Conservation (phyloP, 1,140 invertebrate genomes). For the Microvelia longipes region DNA sequence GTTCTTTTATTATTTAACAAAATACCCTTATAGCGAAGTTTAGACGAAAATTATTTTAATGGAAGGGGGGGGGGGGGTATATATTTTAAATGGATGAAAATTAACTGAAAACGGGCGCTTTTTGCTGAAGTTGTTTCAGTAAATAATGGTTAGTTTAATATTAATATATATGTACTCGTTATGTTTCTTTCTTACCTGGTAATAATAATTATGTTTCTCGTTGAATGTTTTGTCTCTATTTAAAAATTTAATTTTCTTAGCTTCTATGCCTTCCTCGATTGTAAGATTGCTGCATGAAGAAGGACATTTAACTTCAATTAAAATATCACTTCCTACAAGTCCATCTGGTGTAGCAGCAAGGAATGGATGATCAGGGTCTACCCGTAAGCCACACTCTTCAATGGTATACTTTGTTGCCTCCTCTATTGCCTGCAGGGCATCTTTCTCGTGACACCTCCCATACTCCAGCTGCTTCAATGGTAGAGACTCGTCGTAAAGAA, state of each 20-base stretch:
- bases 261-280: background rate
- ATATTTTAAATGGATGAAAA: no score
- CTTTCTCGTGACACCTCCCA: background rate
- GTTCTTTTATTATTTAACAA: no score
- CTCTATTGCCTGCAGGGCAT: background rate
- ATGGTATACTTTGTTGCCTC: background rate
- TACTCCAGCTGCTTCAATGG: background rate
- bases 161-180: no score
- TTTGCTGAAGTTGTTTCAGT: no score
- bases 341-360: background rate
- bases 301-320: background rate
- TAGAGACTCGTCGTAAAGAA: background rate
- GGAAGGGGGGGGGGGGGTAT: no score
- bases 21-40: no score
- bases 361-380: background rate
- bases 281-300: background rate
- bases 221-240: no score
- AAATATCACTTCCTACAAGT: background rate
- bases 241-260: background rate
- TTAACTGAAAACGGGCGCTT: no score
- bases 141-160: no score
- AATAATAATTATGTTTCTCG: no score
- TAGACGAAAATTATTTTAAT: no score
- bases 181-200: no score
- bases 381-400: background rate